phyloP scores from a whole-genome alignment of 2,888 invertebrate species.

The Melipona beecheii region DNA sequence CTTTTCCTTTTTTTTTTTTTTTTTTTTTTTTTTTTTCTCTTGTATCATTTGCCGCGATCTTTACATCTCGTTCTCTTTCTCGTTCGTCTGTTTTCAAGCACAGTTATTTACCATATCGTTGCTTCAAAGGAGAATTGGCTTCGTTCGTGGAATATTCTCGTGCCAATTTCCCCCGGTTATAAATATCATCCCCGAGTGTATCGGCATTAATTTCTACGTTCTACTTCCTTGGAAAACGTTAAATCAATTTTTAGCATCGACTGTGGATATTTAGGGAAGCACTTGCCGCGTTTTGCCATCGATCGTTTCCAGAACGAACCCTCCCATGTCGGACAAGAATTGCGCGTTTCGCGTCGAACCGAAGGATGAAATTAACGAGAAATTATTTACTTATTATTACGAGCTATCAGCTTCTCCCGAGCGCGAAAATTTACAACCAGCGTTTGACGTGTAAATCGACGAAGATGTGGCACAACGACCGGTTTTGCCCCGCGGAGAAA shows the following conservation, averaged over 20 bases:
- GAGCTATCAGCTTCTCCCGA: background rate
- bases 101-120: background rate
- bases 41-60: background rate
- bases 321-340: background rate
- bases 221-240: background rate
- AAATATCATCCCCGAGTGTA: background rate
- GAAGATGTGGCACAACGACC: slow-evolving; percentile 34
- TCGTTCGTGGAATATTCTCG: background rate
- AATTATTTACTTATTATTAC: no score
- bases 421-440: slow-evolving; percentile 21
- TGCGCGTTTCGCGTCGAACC: slow-evolving; percentile 1
- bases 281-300: background rate
- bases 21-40: background rate
- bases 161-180: background rate
- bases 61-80: slow-evolving; percentile 21
- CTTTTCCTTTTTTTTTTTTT: no score
- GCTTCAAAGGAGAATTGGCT: background rate
- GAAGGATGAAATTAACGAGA: slow-evolving; percentile 4
- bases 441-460: slow-evolving; percentile 52
- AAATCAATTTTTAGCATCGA: background rate
- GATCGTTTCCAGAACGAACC: background rate
- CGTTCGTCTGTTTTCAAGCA: no score
- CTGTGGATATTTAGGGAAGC: background rate
- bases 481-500: slow-evolving; percentile 36
- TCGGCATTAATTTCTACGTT: slow-evolving; percentile 1